A percentile compares a stretch with the other conserved stretches of the same genome.
Conservation (phyloP, 2,797 vertebrate genomes). For the Petrocephalus schoutedeni region DNA sequence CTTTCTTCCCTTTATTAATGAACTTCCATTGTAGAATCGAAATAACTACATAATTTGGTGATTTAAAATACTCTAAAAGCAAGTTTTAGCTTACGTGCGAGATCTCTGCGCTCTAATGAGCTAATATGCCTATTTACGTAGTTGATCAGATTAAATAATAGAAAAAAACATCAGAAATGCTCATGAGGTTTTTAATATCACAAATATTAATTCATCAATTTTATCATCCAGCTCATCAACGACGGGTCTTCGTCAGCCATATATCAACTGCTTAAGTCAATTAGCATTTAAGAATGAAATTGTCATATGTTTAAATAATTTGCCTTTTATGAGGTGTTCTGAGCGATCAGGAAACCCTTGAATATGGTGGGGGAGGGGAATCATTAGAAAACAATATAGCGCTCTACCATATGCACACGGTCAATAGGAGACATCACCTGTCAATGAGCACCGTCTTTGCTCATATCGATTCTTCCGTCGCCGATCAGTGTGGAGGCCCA, state of each 20-base stretch:
- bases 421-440: not conserved
- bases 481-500: not conserved
- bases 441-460: slow-evolving; percentile 7
- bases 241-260: not conserved
- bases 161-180: not conserved
- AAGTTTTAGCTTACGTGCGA: not conserved
- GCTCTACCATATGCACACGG: not conserved
- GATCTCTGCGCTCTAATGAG: not conserved
- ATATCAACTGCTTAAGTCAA: not conserved
- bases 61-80: not conserved
- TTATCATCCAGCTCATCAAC: not conserved
- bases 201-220: not conserved
- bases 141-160: not conserved
- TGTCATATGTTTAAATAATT: not conserved
- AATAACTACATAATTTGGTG: not conserved
- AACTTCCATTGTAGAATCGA: not conserved
- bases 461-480: slow-evolving; percentile 4
- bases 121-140: not conserved
- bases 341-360: not conserved
- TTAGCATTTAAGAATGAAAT: not conserved
- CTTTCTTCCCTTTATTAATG: not conserved
- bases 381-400: not conserved
- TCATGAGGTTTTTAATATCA: not conserved
- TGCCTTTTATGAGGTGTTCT: not conserved
- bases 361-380: not conserved